phyloP scores from a whole-genome alignment of 2,797 vertebrate species.

The Chiloscyllium punctatum region DNA sequence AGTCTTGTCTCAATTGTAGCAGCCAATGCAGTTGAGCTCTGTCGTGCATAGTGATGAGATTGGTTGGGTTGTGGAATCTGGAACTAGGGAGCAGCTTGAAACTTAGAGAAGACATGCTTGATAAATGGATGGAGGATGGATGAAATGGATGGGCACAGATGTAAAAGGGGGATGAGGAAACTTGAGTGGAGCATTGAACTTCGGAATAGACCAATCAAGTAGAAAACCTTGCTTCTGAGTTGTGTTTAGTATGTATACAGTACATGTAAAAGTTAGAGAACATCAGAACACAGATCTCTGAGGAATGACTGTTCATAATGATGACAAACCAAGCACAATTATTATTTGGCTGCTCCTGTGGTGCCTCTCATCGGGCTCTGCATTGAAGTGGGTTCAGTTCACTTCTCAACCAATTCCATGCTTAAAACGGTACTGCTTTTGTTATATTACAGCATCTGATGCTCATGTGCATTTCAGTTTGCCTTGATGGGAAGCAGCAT shows the following conservation, averaged over 20 bases:
- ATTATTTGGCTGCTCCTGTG: constrained; percentile 17
- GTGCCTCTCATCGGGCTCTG: neutral
- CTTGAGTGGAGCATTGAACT: neutral
- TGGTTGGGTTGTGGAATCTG: neutral
- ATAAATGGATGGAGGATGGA: neutral
- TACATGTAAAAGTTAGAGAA: neutral
- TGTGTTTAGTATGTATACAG: neutral
- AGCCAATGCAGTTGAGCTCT: too few species aligned
- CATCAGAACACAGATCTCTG: neutral
- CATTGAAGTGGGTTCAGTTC: neutral
- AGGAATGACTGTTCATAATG: neutral
- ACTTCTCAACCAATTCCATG: neutral
- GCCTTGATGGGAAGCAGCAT: neutral
- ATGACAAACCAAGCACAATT: neutral
- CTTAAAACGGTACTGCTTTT: neutral
- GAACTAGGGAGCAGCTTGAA: neutral
- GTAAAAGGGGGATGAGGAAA: neutral
- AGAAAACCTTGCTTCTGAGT: neutral
- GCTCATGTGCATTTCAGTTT: neutral
- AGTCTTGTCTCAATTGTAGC: too few species aligned
- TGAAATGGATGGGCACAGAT: neutral
- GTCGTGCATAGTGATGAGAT: neutral
- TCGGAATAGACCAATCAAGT: neutral
- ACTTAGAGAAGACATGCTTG: neutral
- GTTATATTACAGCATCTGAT: neutral